These are phyloP conservation scores for Caenorhabditis inopinata DNA, from an alignment of 1,140 invertebrate genomes.

Conservation along the genomic window DNA sequence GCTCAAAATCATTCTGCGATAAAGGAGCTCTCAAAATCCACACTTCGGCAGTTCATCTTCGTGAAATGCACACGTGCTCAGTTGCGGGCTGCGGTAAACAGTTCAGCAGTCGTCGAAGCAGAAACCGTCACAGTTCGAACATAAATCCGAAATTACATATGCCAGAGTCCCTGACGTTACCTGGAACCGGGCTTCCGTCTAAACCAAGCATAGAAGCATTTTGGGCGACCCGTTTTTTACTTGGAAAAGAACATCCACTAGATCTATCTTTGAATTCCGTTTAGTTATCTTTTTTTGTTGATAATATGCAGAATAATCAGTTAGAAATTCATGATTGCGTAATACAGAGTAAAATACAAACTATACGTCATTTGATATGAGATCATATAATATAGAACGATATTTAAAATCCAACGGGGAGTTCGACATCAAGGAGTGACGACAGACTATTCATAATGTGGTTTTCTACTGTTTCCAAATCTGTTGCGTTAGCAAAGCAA, in stretches of 20 bases:
- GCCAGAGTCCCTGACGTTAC: constrained; percentile 15
- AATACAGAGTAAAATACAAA: no score
- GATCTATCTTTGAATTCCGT: constrained; percentile 18
- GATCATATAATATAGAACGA: neutral
- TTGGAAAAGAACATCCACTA: neutral
- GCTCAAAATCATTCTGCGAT: constrained; percentile 98
- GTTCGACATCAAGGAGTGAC: neutral
- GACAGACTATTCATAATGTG: neutral
- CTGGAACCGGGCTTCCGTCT: neutral
- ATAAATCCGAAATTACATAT: constrained; percentile 96
- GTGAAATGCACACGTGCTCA: constrained; percentile 99
- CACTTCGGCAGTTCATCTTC: constrained; percentile 94
- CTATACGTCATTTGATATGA: neutral
- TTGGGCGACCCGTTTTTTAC: neutral
- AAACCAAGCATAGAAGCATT: neutral
- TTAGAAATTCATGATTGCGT: no score
- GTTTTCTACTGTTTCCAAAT: neutral
- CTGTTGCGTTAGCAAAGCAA: neutral
- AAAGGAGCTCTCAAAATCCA: constrained; percentile 97
- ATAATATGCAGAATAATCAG: no score
- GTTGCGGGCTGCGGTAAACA: constrained; percentile 98
- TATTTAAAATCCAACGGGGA: neutral
- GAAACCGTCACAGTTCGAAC: constrained; percentile 92
- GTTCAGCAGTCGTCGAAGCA: constrained; percentile 91
- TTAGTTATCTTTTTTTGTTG: no score